Conservation (phyloP, 2,888 invertebrate species). For the Lissocephala sabroskyi region DNA sequence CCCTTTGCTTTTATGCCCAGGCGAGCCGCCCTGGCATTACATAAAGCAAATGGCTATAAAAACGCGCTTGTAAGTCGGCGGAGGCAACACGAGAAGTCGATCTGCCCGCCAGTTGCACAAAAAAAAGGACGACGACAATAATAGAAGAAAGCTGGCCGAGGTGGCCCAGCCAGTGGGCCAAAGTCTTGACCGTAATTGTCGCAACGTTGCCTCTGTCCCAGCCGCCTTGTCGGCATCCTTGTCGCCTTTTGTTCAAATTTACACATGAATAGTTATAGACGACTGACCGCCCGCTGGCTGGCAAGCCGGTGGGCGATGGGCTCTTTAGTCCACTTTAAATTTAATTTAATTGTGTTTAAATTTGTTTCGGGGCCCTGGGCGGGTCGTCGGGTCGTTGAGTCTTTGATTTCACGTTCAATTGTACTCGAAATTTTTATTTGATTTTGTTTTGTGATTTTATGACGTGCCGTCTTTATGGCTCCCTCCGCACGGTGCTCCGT, state of each 20-base stretch:
- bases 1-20: slow-evolving; percentile 55
- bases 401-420: slow-evolving; percentile 55
- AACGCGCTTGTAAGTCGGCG: slow-evolving; percentile 28
- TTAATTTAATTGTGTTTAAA: slow-evolving; percentile 55
- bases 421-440: slow-evolving; percentile 54
- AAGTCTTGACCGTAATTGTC: slow-evolving; percentile 6
- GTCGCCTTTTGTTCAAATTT: slow-evolving; percentile 42
- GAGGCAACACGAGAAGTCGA: background rate
- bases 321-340: slow-evolving; percentile 31
- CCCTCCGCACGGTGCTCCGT: slow-evolving; percentile 7
- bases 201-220: slow-evolving; percentile 1
- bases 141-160: background rate
- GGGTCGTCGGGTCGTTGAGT: background rate
- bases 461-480: slow-evolving; percentile 16
- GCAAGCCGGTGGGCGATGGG: background rate
- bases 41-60: slow-evolving; percentile 64
- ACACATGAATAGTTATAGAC: slow-evolving; percentile 59
- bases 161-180: background rate
- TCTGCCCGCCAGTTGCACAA: slow-evolving; percentile 8
- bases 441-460: slow-evolving; percentile 52
- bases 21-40: slow-evolving; percentile 47
- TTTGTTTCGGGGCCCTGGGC: slow-evolving; percentile 14
- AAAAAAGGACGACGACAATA: slow-evolving; percentile 17
- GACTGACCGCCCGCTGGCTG: slow-evolving; percentile 9
- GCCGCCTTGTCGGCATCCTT: background rate